Base-by-base conservation (phyloP, 2,113 vertebrate species). In the Falco punctatus region DNA sequence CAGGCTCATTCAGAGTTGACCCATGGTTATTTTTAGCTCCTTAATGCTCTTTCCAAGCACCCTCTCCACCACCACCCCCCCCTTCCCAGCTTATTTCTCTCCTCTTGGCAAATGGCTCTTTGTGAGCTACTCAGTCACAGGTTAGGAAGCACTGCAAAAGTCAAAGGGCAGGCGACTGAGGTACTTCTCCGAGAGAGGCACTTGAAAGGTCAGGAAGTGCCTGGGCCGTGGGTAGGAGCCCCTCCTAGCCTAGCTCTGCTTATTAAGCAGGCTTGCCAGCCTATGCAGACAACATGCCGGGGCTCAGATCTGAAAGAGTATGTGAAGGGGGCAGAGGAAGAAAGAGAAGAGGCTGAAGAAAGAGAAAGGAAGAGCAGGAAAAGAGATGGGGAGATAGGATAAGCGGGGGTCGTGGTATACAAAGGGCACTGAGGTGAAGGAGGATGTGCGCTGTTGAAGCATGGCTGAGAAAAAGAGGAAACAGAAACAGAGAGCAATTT, bases 21-120 rank as follows among this genome's bases (percentile, higher is more conserved):
- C 96, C 57, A 77, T 13, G 38, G 94, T 90, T 98, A 98, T 98
- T 98, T 98, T 98, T 98, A 98, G 97, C 93, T 96, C 86, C 82
- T 94, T 97, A 98, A 97, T 96, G 95, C 91, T 96, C 94, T 95
- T 91, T 82, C 75, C 72, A 88, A 92, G 67, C 33, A 85, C 89
- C 66, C 32, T 59, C 33, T 14, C 69, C 58, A 32, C 17, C 18
- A 44, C 55, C 78, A 69, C 52, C 79, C n/a, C 49, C 52, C 88
- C 66, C 92, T 38, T 38, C 75, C 8, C 26, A 49, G 94, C 86
- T 79, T 95, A 88, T 97, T 98, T 96, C 92, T 96, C 92, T 96
- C 92, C 89, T 90, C 87, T 95, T 95, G 87, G 95, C 95, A 92
- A 96, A 96, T 58, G 48, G 48, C 85, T 87, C 86, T 94, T 94